phyloP scores from a whole-genome alignment of 1,140 invertebrate species.

The honey bee (Apis mellifera) region Amel_HAv3.1 CM009938.2:12464501-12465000 shows the following conservation, averaged over 20 bases:
- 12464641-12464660: conserved; percentile 37
- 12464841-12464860: no score
- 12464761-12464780: no score
- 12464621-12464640: background rate
- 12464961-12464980: background rate
- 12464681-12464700: conserved; percentile 11
- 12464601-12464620: background rate
- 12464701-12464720: conserved; percentile 1
- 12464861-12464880: background rate
- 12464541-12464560: no score
- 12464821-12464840: background rate
- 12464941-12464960: background rate
- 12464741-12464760: background rate
- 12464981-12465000: background rate
- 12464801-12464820: no score
- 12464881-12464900: background rate
- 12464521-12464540: background rate
- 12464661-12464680: conserved; percentile 50
- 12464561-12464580: no score
- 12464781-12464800: no score
- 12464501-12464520: background rate
- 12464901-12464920: background rate
- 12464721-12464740: background rate
- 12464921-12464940: background rate
- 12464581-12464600: no score